Evolutionary conservation across 2,797 vertebrate species (phyloP).

Genomic region (Onychomys torridus): DNA sequence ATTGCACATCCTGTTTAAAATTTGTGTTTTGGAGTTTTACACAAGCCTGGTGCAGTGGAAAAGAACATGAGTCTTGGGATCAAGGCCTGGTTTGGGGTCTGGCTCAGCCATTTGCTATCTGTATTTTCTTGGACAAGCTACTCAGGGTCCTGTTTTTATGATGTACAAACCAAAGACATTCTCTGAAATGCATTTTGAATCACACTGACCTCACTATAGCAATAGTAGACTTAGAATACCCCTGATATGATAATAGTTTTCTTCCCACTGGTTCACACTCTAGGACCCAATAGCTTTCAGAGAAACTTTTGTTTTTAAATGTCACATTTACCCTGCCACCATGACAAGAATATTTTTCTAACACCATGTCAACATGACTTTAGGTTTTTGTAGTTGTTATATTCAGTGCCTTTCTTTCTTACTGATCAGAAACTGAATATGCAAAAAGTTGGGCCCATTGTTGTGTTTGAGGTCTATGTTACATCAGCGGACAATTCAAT

Average conservation of each 20-base stretch:
- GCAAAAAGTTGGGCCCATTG: constrained; percentile 31
- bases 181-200: neutral
- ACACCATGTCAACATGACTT: neutral
- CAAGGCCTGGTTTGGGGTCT: constrained; percentile 45
- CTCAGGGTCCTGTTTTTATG: neutral
- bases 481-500: constrained; percentile 39
- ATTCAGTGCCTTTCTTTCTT: neutral
- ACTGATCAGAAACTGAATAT: constrained; percentile 51
- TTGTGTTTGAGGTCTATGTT: constrained; percentile 59
- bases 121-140: constrained; percentile 34
- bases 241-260: constrained; percentile 17
- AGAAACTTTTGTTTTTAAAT: constrained; percentile 1
- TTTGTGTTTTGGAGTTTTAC: constrained; percentile 51
- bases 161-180: neutral
- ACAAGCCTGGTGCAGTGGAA: neutral
- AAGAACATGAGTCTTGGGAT: neutral
- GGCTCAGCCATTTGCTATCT: constrained; percentile 54
- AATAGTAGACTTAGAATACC: neutral
- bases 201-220: neutral
- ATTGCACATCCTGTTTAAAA: constrained; percentile 72
- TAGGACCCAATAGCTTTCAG: neutral
- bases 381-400: constrained; percentile 23
- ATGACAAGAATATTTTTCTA: constrained; percentile 1
- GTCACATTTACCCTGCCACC: neutral
- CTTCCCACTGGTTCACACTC: neutral